Base-by-base conservation (phyloP, 2,113 vertebrate species). In the Osmerus eperlanus region DNA sequence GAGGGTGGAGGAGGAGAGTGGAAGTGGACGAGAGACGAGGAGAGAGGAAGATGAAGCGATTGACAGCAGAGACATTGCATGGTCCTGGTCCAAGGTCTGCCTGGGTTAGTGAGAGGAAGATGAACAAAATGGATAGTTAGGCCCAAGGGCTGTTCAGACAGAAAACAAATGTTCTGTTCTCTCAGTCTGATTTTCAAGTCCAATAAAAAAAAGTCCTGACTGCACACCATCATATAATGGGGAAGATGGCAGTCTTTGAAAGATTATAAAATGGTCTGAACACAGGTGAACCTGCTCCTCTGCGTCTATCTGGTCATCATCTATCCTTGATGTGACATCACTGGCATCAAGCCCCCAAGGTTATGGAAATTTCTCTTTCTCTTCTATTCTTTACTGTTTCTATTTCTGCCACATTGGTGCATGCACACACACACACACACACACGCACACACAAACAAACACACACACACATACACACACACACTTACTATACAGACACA, bases 131-230 rank as follows among this genome's bases (percentile, higher is more conserved):
- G 25, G 63, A 14, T 66, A 68, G 76, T 83, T 72, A 47, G 41
- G 15, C 41, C 75, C 68, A 76, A 85, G 70, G 72, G 72, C 70
- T 76, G 19, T 61, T 76, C 59, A 32, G 71, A 52, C 68, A 71
- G 72, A 12, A 47, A 47, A 47, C 41, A 11, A 69, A 73, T 59
- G n/a, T 36, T 71, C 71, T 68, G 52, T 56, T 66, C 71, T 61
- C 66, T 54, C 7, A 77, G n/a, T 70, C 67, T 52, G 36, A 2
- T 77, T 79, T 77, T 78, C n/a, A 77, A 76, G 14, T 56, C 54
- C 54, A 36, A 36, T 36, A 36, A 36, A 36, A 6, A 6, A 56
- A 56, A 56, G 54, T n/a, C 54, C 41, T 12, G 9, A 11, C 8
- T 11, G 0, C 41, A 2, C 9, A 47, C 41, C 41, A 47, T 47